These are phyloP conservation scores for Ypsolopha sequella DNA, from an alignment of 2,888 invertebrate species.

Conservation along the genomic window DNA sequence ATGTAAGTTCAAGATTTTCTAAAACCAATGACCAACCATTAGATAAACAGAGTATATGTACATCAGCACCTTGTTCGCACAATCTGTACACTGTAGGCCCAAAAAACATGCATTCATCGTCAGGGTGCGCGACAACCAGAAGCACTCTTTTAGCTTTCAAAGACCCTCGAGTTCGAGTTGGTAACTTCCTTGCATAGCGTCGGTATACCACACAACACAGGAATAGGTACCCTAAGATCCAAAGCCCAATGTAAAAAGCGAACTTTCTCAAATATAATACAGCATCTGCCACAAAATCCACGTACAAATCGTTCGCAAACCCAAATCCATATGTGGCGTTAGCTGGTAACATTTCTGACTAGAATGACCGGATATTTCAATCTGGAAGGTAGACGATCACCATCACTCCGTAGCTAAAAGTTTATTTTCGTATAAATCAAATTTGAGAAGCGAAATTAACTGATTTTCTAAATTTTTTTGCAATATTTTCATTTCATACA, in stretches of 20 bases:
- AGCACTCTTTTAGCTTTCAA: slow-evolving; percentile 74
- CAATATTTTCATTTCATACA: no score
- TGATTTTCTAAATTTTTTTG: no score
- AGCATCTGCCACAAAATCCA: slow-evolving; percentile 41
- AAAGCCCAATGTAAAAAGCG: slow-evolving; percentile 59
- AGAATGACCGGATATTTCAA: slow-evolving; percentile 19
- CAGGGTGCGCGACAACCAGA: slow-evolving; percentile 94
- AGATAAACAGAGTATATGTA: slow-evolving; percentile 88
- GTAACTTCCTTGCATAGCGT: slow-evolving; percentile 59
- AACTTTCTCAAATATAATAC: slow-evolving; percentile 51
- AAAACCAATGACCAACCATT: slow-evolving; percentile 71
- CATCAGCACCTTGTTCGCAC: slow-evolving; percentile 73
- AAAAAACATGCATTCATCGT: slow-evolving; percentile 99
- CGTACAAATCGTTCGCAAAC: slow-evolving; percentile 42
- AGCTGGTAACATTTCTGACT: slow-evolving; percentile 52
- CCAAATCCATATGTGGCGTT: slow-evolving; percentile 32
- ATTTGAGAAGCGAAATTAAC: no score
- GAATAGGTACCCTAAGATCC: slow-evolving; percentile 63
- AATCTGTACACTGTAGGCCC: slow-evolving; percentile 87
- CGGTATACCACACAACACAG: slow-evolving; percentile 64
- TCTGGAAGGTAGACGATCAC: slow-evolving; percentile 5
- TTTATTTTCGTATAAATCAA: not conserved
- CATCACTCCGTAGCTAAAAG: not conserved
- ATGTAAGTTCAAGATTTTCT: not conserved
- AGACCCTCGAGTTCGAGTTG: slow-evolving; percentile 60